These are phyloP conservation scores for Dynastes grantii DNA, from an alignment of 2,888 invertebrate species.

Conservation along the genomic window DNA sequence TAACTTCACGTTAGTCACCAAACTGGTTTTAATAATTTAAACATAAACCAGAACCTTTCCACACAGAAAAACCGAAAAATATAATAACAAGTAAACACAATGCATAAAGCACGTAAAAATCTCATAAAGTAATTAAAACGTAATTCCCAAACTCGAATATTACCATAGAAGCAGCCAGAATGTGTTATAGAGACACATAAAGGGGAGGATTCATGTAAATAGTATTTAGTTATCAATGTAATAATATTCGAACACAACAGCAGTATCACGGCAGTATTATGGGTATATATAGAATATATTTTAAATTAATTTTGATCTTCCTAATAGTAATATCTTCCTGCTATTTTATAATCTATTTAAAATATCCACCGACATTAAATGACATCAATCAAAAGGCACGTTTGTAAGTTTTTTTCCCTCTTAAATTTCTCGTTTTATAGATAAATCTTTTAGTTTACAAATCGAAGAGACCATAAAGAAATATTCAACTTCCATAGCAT, in stretches of 20 bases:
- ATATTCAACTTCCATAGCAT: constrained; percentile 71
- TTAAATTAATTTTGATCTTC: not conserved
- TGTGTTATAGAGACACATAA: no score
- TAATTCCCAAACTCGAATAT: not conserved
- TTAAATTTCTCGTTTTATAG: not conserved
- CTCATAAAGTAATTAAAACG: not conserved
- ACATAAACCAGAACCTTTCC: no score
- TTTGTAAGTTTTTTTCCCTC: constrained; percentile 21
- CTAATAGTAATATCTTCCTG: constrained; percentile 3
- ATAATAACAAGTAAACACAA: no score
- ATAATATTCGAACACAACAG: no score
- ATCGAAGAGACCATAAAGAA: constrained; percentile 72
- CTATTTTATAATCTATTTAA: constrained; percentile 13
- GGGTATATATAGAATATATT: constrained; percentile 30
- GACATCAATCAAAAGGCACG: constrained; percentile 30
- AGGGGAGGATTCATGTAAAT: no score
- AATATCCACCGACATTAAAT: not conserved
- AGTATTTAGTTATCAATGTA: no score
- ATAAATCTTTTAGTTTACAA: constrained; percentile 66
- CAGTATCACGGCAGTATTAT: not conserved
- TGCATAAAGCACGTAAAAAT: no score
- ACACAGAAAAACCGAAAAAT: no score
- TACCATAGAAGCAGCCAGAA: no score
- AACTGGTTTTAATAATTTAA: no score
- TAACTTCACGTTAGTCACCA: no score